Evolutionary conservation across 2,888 invertebrate species (phyloP).

Genomic region (Ormyrus rosae): DNA sequence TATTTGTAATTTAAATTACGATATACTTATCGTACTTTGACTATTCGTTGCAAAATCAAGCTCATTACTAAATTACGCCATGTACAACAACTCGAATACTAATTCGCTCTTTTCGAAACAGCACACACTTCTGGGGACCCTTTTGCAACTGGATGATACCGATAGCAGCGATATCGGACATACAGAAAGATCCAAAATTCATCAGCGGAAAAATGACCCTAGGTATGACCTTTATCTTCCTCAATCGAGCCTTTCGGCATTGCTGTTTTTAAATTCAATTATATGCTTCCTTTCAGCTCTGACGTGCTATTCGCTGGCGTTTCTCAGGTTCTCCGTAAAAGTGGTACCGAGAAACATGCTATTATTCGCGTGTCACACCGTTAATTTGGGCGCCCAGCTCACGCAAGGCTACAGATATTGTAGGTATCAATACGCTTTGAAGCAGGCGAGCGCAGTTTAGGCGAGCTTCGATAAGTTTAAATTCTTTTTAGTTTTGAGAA

Average conservation of each 20-base stretch:
- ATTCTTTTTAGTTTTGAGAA: too few species aligned
- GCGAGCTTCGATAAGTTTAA: not conserved
- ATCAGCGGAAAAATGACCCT: conserved; percentile 97
- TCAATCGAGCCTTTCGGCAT: not conserved
- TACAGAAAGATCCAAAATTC: conserved; percentile 90
- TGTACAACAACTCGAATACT: too few species aligned
- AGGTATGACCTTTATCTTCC: conserved; percentile 11
- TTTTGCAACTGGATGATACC: conserved; percentile 99
- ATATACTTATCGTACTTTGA: too few species aligned
- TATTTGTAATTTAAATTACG: too few species aligned
- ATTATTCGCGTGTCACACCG: conserved; percentile 68
- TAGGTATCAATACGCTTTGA: conserved; percentile 77
- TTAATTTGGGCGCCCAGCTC: conserved; percentile 66
- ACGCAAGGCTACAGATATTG: conserved; percentile 81
- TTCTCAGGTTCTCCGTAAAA: conserved; percentile 69
- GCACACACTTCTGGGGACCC: conserved; percentile 98
- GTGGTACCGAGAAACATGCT: conserved; percentile 68
- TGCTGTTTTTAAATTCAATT: not conserved
- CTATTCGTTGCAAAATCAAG: too few species aligned
- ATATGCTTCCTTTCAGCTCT: conserved; percentile 62
- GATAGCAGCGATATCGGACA: conserved; percentile 94
- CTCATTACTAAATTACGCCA: too few species aligned
- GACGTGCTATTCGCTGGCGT: conserved; percentile 66
- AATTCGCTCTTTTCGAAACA: conserved; percentile 68
- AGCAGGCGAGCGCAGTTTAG: not conserved